A percentile compares a stretch with the other conserved stretches of the same genome.
Conservation (phyloP, 23 tunicate species). For the Halocynthia aurantium region DNA sequence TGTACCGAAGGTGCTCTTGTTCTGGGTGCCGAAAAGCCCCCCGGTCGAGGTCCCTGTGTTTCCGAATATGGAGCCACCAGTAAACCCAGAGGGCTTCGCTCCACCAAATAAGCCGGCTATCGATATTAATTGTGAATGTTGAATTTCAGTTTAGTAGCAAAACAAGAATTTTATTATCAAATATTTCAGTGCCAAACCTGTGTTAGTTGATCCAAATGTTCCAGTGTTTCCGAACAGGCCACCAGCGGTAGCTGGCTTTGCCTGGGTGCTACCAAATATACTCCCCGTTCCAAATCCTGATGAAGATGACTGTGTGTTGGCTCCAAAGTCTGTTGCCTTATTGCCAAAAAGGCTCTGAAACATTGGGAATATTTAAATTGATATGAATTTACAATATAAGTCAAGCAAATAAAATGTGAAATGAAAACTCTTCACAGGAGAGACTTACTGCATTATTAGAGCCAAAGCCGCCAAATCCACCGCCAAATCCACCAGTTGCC, state of each 20-base stretch:
- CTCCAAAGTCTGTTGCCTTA: background rate
- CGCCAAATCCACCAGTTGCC: conserved; percentile 6
- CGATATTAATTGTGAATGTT: too few species aligned
- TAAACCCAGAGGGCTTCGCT: conserved; percentile 22
- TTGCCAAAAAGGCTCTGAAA: conserved; percentile 43
- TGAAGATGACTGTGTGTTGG: background rate
- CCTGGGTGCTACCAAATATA: conserved; percentile 18
- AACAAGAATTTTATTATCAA: background rate
- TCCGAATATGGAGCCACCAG: conserved; percentile 57
- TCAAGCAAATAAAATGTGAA: too few species aligned
- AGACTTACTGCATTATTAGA: too few species aligned
- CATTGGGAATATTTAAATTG: too few species aligned
- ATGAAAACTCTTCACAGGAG: too few species aligned
- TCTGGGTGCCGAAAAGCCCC: conserved; percentile 33
- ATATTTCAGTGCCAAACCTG: background rate
- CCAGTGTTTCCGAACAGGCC: conserved; percentile 48
- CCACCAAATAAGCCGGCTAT: conserved; percentile 7
- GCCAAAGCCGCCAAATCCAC: background rate
- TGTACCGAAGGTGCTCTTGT: background rate
- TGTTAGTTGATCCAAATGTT: conserved; percentile 36
- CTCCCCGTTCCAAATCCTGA: conserved; percentile 3
- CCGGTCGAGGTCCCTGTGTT: conserved; percentile 29
- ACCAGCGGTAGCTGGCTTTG: conserved; percentile 30
- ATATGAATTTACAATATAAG: too few species aligned
- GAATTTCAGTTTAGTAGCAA: background rate